Evolutionary conservation across 1,140 invertebrate genomes (phyloP), one percentile per base, ranked within the genome.

Genomic region (Brachionus paranguensis): DNA sequence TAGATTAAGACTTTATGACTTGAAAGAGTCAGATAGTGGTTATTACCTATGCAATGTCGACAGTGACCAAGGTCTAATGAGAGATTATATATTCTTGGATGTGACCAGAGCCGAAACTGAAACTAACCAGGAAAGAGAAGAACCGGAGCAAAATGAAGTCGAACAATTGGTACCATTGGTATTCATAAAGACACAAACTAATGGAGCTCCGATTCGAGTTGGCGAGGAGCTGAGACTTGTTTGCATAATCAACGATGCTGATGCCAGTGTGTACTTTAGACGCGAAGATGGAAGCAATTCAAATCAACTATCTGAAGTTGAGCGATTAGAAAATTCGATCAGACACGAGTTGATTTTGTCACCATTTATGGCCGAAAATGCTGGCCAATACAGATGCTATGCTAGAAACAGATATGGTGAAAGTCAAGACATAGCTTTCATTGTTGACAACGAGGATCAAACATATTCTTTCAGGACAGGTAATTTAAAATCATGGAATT

Each of bases 21-120:
- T 81, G 14, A 41, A 45, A 24, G 10, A 20, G 12, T 27, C 20
- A 12, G 78, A 81, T 55, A 64, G 33, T 64, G 78, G 78, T 24
- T 81, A 81, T 47, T 81, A 81, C 20, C 11, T 81, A 24, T 81
- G 78, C 27, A 60, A 64, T 60, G 11, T 81, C 1, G 53, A 81
- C 1, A 20, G 27, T 27, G 17, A 43, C 3, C 55, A 81, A 20
- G 78, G 78, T 45, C 2, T 33, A 12, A n/a, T 55, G 12, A 81
- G 78, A 81, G 78, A 81, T 47, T 27, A 81, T 41, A 12, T 81
- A 11, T 81, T n/a, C 60, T 37, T 81, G 7, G n/a, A 27, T 68
- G 78, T 81, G 5, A 20, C 2, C n/a, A 17, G 41, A 41, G 11
- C 20, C 6, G 37, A 41, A 24, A 47, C n/a, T 27, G 20, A 29